Evolutionary conservation across 2,888 invertebrate genomes (phyloP).

Genomic region (Bellardia bayeri): DNA sequence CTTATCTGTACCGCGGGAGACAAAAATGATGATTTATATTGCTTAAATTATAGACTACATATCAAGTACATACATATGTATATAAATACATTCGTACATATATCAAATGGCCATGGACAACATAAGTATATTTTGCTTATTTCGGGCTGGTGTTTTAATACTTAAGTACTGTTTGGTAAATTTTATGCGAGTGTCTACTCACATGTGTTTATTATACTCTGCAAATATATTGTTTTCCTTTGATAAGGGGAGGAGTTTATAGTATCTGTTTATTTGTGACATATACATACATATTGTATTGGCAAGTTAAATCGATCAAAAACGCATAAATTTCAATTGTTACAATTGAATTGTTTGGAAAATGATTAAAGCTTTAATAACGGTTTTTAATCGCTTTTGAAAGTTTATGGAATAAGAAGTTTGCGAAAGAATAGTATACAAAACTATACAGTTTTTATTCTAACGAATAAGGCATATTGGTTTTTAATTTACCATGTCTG

Average conservation of each 20-base stretch:
- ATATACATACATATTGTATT: constrained; percentile 43
- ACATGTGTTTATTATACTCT: neutral
- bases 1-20: constrained; percentile 57
- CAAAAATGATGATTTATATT: constrained; percentile 71
- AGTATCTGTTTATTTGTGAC: constrained; percentile 22
- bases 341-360: constrained; percentile 78
- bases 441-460: too few relatives aligned
- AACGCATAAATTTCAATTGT: constrained; percentile 81
- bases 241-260: constrained; percentile 28
- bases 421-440: neutral
- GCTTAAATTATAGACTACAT: constrained; percentile 69
- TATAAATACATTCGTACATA: neutral
- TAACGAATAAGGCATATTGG: too few relatives aligned
- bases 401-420: neutral
- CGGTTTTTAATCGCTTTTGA: neutral
- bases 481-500: too few relatives aligned
- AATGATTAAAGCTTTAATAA: constrained; percentile 50
- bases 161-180: neutral
- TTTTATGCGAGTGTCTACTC: neutral
- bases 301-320: constrained; percentile 77
- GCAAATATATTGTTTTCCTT: neutral
- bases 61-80: neutral
- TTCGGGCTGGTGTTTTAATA: constrained; percentile 22
- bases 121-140: constrained; percentile 16
- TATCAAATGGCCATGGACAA: constrained; percentile 42